Conservation (phyloP, 2,888 invertebrate species). For the Xylocampa areola region DNA sequence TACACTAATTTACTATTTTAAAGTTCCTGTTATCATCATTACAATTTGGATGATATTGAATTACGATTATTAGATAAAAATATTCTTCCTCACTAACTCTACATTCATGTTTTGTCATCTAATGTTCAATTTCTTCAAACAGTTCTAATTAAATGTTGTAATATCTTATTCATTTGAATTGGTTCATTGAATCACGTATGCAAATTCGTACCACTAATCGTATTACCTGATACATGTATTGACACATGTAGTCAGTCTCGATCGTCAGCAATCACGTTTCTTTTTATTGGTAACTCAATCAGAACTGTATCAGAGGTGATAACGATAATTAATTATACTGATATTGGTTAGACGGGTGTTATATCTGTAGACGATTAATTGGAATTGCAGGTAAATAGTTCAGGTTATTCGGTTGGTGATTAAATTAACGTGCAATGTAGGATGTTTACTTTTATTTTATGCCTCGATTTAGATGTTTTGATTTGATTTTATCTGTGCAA, state of each 20-base stretch:
- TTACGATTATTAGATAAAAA: neutral
- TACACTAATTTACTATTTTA: neutral
- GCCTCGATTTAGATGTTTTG: slow-evolving; percentile 22
- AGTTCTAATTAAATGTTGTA: slow-evolving; percentile 19
- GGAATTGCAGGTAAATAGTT: slow-evolving; percentile 1
- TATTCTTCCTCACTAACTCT: neutral
- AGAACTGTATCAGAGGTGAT: slow-evolving; percentile 38
- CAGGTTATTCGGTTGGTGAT: slow-evolving; percentile 13
- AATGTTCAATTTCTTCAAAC: neutral
- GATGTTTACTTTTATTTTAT: slow-evolving; percentile 41
- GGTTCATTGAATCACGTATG: slow-evolving; percentile 40
- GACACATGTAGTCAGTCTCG: slow-evolving; percentile 40
- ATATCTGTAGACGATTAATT: neutral
- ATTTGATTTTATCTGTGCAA: neutral
- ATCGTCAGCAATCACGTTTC: slow-evolving; percentile 47
- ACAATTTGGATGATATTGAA: neutral
- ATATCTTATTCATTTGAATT: slow-evolving; percentile 28
- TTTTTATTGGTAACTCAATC: slow-evolving; percentile 49
- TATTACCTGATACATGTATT: slow-evolving; percentile 53
- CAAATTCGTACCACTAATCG: slow-evolving; percentile 45
- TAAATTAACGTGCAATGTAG: slow-evolving; percentile 22
- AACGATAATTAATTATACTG: slow-evolving; percentile 36
- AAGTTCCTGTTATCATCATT: neutral
- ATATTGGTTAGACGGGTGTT: slow-evolving; percentile 14
- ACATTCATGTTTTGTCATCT: neutral